Percentiles rank a stretch among this genome's conserved stretches.
Conservation (phyloP, 2,888 invertebrate species). For the Xestobium rufovillosum region DNA sequence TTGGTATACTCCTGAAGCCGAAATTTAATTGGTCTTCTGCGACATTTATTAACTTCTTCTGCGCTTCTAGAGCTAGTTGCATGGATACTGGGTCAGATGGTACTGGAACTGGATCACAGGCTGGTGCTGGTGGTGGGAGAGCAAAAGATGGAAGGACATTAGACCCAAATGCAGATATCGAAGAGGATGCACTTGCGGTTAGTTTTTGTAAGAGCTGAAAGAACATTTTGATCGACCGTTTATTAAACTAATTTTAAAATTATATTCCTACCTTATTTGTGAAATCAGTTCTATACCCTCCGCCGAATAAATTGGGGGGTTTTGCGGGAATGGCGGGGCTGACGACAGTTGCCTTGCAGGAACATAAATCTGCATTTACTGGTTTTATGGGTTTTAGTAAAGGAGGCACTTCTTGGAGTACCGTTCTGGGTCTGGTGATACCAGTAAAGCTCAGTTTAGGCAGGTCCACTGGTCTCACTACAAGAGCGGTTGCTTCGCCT, state of each 20-base stretch:
- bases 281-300: neutral
- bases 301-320: neutral
- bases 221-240: neutral
- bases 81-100: slow-evolving; percentile 48
- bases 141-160: neutral
- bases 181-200: neutral
- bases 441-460: too few relatives aligned
- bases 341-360: neutral
- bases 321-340: neutral
- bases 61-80: slow-evolving; percentile 42
- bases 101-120: slow-evolving; percentile 7
- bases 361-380: too few relatives aligned
- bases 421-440: too few relatives aligned
- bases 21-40: slow-evolving; percentile 48
- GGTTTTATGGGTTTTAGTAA: too few relatives aligned
- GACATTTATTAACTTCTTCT: slow-evolving; percentile 36
- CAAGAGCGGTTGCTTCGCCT: too few relatives aligned
- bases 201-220: slow-evolving; percentile 2
- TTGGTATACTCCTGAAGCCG: slow-evolving; percentile 46
- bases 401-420: too few relatives aligned
- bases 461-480: too few relatives aligned
- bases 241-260: neutral
- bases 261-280: neutral
- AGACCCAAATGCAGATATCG: neutral
- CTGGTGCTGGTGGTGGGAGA: neutral